Percentiles rank a stretch among this genome's conserved stretches.
Conservation (phyloP, 92 coral and sea anemone genomes). For the Phenganax subtilis region DNA sequence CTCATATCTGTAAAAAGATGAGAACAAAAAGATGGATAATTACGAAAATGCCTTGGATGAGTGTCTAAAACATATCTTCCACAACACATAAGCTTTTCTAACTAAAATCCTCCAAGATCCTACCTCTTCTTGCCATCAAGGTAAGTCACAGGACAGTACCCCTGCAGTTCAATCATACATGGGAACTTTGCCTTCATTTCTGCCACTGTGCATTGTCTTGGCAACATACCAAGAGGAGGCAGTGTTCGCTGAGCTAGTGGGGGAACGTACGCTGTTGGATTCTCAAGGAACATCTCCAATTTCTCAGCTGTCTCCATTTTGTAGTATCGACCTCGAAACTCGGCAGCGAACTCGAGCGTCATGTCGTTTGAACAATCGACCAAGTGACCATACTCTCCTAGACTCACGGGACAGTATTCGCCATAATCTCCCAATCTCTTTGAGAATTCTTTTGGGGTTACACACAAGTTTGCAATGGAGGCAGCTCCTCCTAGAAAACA, state of each 20-base stretch:
- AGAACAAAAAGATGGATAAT: background rate
- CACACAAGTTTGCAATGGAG: conserved; percentile 91
- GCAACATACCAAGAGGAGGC: conserved; percentile 74
- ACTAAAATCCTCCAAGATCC: background rate
- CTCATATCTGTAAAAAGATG: conserved; percentile 61
- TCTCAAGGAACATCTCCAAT: conserved; percentile 75
- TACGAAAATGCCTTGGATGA: background rate
- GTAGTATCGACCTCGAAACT: conserved; percentile 91
- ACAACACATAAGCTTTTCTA: background rate
- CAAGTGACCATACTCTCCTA: conserved; percentile 88
- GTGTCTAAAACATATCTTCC: background rate
- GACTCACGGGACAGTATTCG: conserved; percentile 95
- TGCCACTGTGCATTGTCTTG: conserved; percentile 66
- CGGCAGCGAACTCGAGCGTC: conserved; percentile 90
- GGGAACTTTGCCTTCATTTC: conserved; percentile 91
- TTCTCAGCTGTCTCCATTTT: conserved; percentile 76
- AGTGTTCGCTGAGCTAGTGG: conserved; percentile 83
- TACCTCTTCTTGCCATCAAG: conserved; percentile 93
- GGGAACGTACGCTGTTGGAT: conserved; percentile 83
- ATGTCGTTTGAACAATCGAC: conserved; percentile 79
- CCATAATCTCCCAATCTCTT: conserved; percentile 82
- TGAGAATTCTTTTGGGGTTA: conserved; percentile 76
- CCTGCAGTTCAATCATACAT: conserved; percentile 78
- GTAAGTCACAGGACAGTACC: conserved; percentile 93
- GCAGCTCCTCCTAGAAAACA: conserved; percentile 68